Percentiles rank a stretch among this genome's conserved stretches.
Conservation (phyloP, 2,888 invertebrate genomes). For the Platerodrilus igneus region DNA sequence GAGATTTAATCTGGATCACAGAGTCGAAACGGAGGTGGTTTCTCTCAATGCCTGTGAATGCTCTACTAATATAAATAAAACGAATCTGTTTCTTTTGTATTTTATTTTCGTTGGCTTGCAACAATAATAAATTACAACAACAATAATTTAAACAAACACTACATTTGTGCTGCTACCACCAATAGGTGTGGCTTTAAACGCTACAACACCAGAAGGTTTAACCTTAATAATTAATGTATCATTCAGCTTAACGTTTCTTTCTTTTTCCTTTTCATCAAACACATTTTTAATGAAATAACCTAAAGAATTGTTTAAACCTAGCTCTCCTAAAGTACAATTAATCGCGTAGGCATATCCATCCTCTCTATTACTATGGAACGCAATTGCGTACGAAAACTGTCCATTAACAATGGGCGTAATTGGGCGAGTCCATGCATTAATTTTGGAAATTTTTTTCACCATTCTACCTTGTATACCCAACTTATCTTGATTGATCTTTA, state of each 20-base stretch:
- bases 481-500: slow-evolving; percentile 64
- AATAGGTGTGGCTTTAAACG: background rate
- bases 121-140: too few relatives aligned
- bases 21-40: too few relatives aligned
- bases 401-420: slow-evolving; percentile 50
- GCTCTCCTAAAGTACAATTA: slow-evolving; percentile 36
- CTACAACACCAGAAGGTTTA: slow-evolving; percentile 4
- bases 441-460: slow-evolving; percentile 29
- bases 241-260: too few relatives aligned
- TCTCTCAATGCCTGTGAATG: too few relatives aligned
- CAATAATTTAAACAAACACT: too few relatives aligned
- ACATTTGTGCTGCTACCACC: too few relatives aligned
- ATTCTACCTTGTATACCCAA: slow-evolving; percentile 59
- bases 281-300: slow-evolving; percentile 35
- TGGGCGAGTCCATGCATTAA: slow-evolving; percentile 57
- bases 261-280: too few relatives aligned
- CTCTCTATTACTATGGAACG: slow-evolving; percentile 52
- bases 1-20: too few relatives aligned
- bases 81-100: too few relatives aligned
- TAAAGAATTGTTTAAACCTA: slow-evolving; percentile 39
- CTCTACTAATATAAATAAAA: too few relatives aligned
- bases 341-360: slow-evolving; percentile 48
- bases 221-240: slow-evolving; percentile 2
- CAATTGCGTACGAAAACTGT: slow-evolving; percentile 52
- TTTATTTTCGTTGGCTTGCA: too few relatives aligned